Evolutionary conservation across 2,888 invertebrate genomes (phyloP).

Genomic region (Acanthopleura granulata): DNA sequence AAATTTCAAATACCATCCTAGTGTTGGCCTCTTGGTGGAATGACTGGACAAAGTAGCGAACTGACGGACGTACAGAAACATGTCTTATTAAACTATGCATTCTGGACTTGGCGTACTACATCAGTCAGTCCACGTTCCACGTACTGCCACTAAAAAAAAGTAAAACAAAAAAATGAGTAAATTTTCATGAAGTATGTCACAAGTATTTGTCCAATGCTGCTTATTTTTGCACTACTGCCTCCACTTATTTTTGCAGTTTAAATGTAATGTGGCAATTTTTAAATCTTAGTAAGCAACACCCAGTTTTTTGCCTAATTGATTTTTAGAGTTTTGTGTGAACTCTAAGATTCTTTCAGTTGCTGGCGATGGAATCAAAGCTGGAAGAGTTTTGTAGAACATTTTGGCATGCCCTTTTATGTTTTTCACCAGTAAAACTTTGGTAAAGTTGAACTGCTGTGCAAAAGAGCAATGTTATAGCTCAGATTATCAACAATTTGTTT

Average conservation of each 20-base stretch:
- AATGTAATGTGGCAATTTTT: constrained; percentile 13
- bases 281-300: not conserved
- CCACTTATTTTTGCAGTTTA: constrained; percentile 5
- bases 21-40: not conserved
- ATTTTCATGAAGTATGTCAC: not conserved
- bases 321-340: constrained; percentile 1
- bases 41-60: not conserved
- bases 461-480: not conserved
- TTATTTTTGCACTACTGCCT: constrained; percentile 5
- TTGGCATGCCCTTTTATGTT: constrained; percentile 12
- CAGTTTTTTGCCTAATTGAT: no score
- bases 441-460: constrained; percentile 11
- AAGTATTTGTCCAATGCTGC: no score
- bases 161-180: not conserved
- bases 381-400: constrained; percentile 9
- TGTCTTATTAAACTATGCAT: not conserved
- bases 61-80: not conserved
- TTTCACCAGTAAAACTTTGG: not conserved
- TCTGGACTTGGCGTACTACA: not conserved
- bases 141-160: not conserved
- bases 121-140: constrained; percentile 11
- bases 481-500: not conserved
- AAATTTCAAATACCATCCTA: no score
- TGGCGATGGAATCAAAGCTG: not conserved
- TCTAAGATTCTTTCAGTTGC: constrained; percentile 5